These are phyloP conservation scores for Lasioglossum lativentre DNA, from an alignment of 2,888 invertebrate species.

Conservation along the genomic window DNA sequence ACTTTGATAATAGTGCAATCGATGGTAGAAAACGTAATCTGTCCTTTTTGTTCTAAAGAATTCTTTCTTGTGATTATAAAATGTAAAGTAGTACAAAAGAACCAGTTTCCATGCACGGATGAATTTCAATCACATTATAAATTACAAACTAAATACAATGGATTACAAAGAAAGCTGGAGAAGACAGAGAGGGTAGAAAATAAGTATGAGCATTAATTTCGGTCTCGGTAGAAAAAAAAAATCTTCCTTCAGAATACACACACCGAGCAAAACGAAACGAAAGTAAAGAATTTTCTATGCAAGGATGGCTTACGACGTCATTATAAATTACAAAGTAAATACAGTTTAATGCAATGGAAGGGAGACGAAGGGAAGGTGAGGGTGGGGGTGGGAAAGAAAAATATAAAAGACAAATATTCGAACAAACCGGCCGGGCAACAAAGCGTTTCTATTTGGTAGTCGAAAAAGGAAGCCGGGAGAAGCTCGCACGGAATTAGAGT, in stretches of 20 bases:
- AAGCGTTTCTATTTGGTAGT: constrained; percentile 4
- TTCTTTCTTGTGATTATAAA: neutral
- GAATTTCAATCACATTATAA: neutral
- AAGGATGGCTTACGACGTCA: neutral
- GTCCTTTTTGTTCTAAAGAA: neutral
- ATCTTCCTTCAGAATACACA: too few species aligned
- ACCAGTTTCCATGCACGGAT: neutral
- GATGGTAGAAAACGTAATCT: too few species aligned
- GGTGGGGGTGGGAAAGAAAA: neutral
- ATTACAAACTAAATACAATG: neutral
- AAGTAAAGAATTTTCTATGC: neutral
- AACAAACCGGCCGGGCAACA: neutral
- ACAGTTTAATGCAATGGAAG: neutral
- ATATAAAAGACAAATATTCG: neutral
- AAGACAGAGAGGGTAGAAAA: neutral
- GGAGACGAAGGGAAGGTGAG: neutral
- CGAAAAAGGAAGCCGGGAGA: neutral
- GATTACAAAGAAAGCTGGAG: neutral
- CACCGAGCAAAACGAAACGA: too few species aligned
- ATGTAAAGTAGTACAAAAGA: neutral
- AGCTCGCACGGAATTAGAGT: constrained; percentile 1
- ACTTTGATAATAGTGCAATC: too few species aligned
- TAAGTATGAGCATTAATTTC: neutral
- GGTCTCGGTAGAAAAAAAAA: neutral
- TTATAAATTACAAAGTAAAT: neutral